phyloP scores from a whole-genome alignment of 2,797 vertebrate species.

The Prionace glauca region DNA sequence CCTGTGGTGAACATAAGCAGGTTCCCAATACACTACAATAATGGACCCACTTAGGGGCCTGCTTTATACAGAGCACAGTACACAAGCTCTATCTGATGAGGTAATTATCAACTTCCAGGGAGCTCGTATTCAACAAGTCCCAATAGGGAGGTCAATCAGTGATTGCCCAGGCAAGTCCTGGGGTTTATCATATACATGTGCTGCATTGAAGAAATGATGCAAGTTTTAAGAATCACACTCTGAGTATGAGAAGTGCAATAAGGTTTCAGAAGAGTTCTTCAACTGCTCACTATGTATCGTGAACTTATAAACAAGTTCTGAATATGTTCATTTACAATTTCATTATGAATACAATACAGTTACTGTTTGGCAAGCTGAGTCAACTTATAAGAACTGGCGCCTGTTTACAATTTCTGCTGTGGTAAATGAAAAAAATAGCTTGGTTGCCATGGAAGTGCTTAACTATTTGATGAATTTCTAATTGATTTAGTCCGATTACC shows the following conservation, averaged over 20 bases:
- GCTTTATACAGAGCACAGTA: too few species aligned
- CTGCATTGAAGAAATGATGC: background rate
- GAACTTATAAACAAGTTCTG: background rate
- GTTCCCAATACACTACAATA: too few species aligned
- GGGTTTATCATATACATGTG: background rate
- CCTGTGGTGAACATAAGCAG: too few species aligned
- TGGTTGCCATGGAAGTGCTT: background rate
- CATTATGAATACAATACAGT: background rate
- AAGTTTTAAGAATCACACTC: background rate
- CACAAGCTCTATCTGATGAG: too few species aligned
- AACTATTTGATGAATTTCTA: background rate
- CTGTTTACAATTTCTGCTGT: background rate
- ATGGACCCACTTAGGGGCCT: too few species aligned
- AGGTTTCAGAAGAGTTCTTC: background rate
- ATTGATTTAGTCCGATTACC: background rate
- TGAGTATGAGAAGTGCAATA: background rate
- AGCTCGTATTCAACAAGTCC: too few species aligned
- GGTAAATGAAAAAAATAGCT: background rate
- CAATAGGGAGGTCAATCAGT: too few species aligned
- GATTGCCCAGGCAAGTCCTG: too few species aligned
- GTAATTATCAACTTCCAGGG: too few species aligned
- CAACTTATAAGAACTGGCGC: background rate
- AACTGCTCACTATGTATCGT: background rate
- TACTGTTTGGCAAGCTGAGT: background rate
- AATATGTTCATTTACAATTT: background rate